Conservation (phyloP, 1,140 invertebrate genomes). For the Drosophila erecta region DNA sequence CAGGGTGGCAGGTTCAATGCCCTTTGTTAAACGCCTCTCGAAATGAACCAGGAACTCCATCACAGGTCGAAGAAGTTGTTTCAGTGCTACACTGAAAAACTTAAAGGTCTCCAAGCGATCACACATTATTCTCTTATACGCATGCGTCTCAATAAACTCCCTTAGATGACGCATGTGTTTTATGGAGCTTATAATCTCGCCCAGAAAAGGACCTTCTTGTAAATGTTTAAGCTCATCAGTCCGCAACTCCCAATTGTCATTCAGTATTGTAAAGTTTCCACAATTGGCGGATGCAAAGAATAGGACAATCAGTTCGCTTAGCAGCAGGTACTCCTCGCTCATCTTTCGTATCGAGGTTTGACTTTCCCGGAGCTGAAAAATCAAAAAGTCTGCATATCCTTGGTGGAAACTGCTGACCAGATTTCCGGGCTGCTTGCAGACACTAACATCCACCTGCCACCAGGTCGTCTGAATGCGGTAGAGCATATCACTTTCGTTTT, state of each 20-base stretch:
- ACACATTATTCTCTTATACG: not conserved
- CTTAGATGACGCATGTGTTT: constrained; percentile 38
- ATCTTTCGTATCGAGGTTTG: not conserved
- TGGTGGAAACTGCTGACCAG: not conserved
- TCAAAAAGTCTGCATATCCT: constrained; percentile 2
- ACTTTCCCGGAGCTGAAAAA: not conserved
- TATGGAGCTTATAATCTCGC: not conserved
- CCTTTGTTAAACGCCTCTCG: not conserved
- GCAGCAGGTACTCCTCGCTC: constrained; percentile 9
- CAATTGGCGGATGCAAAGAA: constrained; percentile 23
- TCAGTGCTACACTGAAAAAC: constrained; percentile 3
- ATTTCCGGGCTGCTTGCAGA: not conserved
- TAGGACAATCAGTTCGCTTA: constrained; percentile 28
- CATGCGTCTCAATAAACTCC: constrained; percentile 8
- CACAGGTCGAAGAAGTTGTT: constrained; percentile 37
- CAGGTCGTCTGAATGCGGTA: not conserved
- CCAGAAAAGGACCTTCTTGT: not conserved
- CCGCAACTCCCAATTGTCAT: constrained; percentile 3
- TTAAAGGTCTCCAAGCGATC: constrained; percentile 12
- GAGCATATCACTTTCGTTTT: not conserved
- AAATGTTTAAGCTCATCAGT: not conserved
- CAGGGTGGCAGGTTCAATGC: not conserved
- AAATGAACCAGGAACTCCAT: constrained; percentile 33
- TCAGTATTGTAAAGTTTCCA: constrained; percentile 7
- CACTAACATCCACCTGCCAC: constrained; percentile 14